Evolutionary conservation across 2,797 vertebrate species (phyloP).

Genomic region (Lagorchestes hirsutus): DNA sequence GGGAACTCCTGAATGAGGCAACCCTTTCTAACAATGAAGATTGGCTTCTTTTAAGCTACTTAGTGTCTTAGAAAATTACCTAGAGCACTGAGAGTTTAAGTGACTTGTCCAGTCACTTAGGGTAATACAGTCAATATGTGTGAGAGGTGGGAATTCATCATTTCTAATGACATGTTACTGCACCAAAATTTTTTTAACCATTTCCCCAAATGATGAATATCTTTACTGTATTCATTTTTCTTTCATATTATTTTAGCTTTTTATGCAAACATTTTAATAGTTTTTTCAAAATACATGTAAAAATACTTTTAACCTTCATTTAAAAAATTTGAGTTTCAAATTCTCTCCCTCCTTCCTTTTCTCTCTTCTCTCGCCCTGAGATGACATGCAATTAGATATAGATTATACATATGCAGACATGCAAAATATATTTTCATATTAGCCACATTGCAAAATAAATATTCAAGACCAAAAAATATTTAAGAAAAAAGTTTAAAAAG

Average conservation of each 20-base stretch:
- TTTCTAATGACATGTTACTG: neutral
- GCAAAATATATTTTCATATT: neutral
- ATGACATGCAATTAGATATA: neutral
- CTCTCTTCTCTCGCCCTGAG: neutral
- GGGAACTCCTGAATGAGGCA: neutral
- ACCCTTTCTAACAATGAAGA: neutral
- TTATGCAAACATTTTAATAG: neutral
- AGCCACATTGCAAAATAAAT: neutral
- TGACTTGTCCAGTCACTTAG: neutral
- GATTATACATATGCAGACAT: neutral
- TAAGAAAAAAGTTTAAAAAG: neutral
- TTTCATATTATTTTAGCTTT: neutral
- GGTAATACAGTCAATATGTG: neutral
- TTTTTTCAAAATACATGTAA: neutral
- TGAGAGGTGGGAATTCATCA: neutral
- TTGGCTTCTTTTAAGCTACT: neutral
- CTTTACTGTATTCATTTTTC: neutral
- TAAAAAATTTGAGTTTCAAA: neutral
- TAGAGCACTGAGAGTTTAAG: neutral
- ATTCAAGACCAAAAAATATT: neutral
- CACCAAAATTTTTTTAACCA: neutral
- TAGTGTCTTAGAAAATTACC: neutral
- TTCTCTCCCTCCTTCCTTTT: neutral
- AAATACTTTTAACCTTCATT: neutral
- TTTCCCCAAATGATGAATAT: neutral